Evolutionary conservation across 2,113 vertebrate species (phyloP), one percentile per base, ranked within the genome.

Genomic region (Lophochroa leadbeateri): DNA sequence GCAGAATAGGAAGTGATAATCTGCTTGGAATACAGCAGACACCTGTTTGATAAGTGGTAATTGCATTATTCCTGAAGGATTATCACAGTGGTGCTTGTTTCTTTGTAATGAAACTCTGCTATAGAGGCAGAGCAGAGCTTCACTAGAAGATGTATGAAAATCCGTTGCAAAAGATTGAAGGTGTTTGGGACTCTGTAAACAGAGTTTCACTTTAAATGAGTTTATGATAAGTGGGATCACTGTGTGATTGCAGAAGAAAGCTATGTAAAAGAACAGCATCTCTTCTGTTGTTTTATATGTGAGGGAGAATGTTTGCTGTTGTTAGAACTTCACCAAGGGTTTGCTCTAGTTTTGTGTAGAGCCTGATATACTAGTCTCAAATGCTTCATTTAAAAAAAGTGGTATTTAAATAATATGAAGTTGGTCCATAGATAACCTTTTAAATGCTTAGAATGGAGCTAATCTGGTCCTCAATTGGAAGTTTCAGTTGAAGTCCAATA

Each of bases 11-110:
- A 96, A 92, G 92, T 94, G 92, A 92, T 96, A 95, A 96, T 95
- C 94, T 95, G 83, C 92, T 85, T 85, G 83, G 94, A 96, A 92
- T 97, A 94, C 67, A 92, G 86, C 88, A 94, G 77, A 92, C 88
- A 97, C 95, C 95, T 97, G 96, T 94, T 96, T 95, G 94, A 91
- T 95, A 93, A 88, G 94, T 96, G 96, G 95, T 95, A 94, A 96
- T 94, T 96, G 92, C 96, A 93, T 86, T 94, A 89, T 95, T 96
- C 77, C 80, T 93, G 80, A 88, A 95, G 72, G 95, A 96, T 95
- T 94, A 93, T 94, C 95, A 89, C 95, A 75, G 83, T 86, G 63
- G 80, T 91, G 63, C 69, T 92, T 75, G 82, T 91, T 95, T 91
- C 88, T 96, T 86, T 95, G 88, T 92, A 86, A 96, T 88, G 77